Evolutionary conservation across 2,113 vertebrate species (phyloP).

Genomic region (Zootoca vivipara): DNA sequence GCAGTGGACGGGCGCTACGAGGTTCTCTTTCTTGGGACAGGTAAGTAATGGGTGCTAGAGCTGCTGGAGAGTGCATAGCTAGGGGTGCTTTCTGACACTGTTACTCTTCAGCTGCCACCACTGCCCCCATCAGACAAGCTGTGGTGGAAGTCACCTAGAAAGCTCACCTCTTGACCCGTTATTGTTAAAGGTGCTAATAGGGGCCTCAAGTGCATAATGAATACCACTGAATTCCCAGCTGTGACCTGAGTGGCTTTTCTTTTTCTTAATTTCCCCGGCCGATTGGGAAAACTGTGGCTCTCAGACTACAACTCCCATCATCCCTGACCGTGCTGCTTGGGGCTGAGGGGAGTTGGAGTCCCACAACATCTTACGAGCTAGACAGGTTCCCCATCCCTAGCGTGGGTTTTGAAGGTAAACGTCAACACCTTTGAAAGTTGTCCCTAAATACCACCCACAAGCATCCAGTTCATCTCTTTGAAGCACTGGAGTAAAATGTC

Average conservation of each 20-base stretch:
- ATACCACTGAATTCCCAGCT: neutral
- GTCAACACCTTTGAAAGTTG: neutral
- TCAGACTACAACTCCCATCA: neutral
- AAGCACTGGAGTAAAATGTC: neutral
- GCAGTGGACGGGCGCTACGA: slow-evolving; percentile 85
- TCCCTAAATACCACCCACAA: neutral
- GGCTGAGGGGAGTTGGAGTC: neutral
- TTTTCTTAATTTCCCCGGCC: neutral
- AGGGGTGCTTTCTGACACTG: too few species aligned
- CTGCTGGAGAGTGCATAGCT: too few species aligned
- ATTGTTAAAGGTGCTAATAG: too few species aligned
- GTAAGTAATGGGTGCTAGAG: slow-evolving; percentile 54
- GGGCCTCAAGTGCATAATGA: too few species aligned
- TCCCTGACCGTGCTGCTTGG: neutral
- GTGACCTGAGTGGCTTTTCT: neutral
- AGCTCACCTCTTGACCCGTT: neutral
- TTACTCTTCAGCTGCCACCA: too few species aligned
- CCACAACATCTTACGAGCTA: neutral
- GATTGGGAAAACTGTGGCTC: neutral
- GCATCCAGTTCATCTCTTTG: neutral
- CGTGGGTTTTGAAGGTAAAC: neutral
- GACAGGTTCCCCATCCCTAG: neutral
- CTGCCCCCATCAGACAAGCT: neutral
- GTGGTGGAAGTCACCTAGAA: neutral
- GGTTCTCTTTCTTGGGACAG: slow-evolving; percentile 85